phyloP scores from a whole-genome alignment of 2,113 vertebrate species.

The Lathamus discolor region DNA sequence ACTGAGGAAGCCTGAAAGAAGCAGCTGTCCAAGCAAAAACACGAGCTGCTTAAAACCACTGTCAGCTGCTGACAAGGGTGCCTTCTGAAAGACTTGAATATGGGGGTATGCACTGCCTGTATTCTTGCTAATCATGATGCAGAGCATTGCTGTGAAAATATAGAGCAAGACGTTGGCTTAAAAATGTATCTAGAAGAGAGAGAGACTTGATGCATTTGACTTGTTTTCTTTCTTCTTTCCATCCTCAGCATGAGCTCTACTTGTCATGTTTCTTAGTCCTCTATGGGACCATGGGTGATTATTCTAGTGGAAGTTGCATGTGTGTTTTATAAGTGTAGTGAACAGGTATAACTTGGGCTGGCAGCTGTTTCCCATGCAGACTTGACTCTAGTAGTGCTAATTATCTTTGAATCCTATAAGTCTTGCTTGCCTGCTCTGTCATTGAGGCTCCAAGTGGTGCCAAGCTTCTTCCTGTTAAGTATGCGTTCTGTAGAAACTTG shows the following conservation, averaged over 20 bases:
- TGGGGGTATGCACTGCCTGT: not conserved
- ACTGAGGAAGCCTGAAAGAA: not conserved
- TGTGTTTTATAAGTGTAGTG: not conserved
- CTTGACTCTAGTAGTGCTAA: not conserved
- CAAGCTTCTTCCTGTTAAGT: constrained; percentile 16
- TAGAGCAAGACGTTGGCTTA: not conserved
- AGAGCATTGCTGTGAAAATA: not conserved
- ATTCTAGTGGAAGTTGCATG: not conserved
- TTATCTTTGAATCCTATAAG: not conserved
- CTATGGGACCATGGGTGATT: not conserved
- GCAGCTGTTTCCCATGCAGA: not conserved
- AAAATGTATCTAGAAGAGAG: not conserved
- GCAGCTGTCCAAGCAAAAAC: not conserved
- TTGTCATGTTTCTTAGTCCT: not conserved
- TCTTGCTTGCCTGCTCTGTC: not conserved
- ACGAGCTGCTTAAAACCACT: not conserved
- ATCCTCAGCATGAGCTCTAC: not conserved
- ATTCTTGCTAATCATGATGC: not conserved
- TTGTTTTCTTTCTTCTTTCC: not conserved
- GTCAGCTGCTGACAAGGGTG: not conserved
- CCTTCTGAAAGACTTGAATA: not conserved
- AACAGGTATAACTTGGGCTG: not conserved
- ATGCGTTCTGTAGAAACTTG: not conserved
- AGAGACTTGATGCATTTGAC: not conserved
- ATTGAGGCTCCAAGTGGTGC: not conserved